Base-by-base conservation (phyloP, 2,113 vertebrate genomes). In the Eublepharis macularius region DNA sequence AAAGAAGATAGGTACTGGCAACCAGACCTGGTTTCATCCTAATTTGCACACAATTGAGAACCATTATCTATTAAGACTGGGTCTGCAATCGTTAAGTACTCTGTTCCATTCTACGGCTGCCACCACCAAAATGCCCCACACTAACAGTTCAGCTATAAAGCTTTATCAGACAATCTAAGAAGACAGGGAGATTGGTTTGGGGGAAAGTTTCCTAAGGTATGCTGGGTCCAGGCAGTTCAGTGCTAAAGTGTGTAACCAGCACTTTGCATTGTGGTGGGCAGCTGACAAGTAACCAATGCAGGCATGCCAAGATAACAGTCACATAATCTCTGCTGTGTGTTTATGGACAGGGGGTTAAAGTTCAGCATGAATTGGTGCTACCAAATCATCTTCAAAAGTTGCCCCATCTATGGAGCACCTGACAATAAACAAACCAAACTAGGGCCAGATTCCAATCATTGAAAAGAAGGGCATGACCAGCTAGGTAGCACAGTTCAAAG, bases 401-500 rank as follows among this genome's bases (percentile, higher is more conserved):
- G 41, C 2, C n/a, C 63, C 63, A n/a, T 10, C 2, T 17, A 66
- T 17, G 32, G n/a, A 69, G 26, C 12, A n/a, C 4, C n/a, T 51
- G 34, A 32, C 63, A 69, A 7, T 72, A 43, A 32, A 26, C 68
- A 36, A 16, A 69, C 34, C 68, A 36, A 36, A 34, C n/a, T 43
- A 32, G 12, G 49, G 45, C 43, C 51, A 24, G 36, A 19, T 34
- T 34, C 57, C 26, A 29, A 9, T 21, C 34, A 54, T 2, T 57
- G 39, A 47, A 80, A 39, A 45, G 24, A 45, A n/a, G 17, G 66
- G 16, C 7, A 69, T 24, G 39, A 57, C 51, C 26, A n/a, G 43
- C 45, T 47, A 92, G 87, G 82, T 75, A 8, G 36, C 68, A 49
- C 79, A 87, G 76, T 66, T 72, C 1, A 43, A 39, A 68, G 19